Evolutionary conservation across 2,113 vertebrate species (phyloP).

Genomic region (Aegotheles bennettii): DNA sequence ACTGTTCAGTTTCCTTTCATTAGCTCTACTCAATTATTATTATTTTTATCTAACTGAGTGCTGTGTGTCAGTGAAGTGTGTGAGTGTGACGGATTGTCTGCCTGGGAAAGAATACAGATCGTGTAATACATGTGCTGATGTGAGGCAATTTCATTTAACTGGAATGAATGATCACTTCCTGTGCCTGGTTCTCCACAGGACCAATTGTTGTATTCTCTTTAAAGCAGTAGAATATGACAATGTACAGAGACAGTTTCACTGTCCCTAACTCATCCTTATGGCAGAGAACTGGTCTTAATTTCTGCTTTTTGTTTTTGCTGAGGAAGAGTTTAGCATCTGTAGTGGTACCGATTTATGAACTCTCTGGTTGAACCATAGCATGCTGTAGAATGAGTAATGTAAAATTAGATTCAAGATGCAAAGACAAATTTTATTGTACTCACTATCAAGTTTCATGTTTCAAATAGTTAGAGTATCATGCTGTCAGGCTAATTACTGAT

Average conservation of each 20-base stretch:
- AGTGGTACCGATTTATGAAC: neutral
- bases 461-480: neutral
- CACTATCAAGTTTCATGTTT: neutral
- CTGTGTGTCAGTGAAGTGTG: neutral
- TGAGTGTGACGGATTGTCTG: neutral
- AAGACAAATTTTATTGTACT: neutral
- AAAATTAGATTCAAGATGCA: neutral
- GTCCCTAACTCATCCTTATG: neutral
- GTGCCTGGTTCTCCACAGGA: neutral
- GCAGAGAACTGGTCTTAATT: neutral
- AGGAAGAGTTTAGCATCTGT: neutral
- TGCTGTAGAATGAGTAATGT: neutral
- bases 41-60: neutral
- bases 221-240: neutral
- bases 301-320: neutral
- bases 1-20: neutral
- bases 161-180: neutral
- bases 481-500: neutral
- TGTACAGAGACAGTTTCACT: neutral
- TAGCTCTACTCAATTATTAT: neutral
- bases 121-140: neutral
- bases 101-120: neutral
- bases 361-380: neutral
- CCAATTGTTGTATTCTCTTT: neutral
- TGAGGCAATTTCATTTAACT: neutral